These are phyloP conservation scores for Aurelia aurita complex sp. Pacific DNA, from an alignment of 30 jellyfish, hydroid and myxozoan genomes.

Conservation along the genomic window DNA sequence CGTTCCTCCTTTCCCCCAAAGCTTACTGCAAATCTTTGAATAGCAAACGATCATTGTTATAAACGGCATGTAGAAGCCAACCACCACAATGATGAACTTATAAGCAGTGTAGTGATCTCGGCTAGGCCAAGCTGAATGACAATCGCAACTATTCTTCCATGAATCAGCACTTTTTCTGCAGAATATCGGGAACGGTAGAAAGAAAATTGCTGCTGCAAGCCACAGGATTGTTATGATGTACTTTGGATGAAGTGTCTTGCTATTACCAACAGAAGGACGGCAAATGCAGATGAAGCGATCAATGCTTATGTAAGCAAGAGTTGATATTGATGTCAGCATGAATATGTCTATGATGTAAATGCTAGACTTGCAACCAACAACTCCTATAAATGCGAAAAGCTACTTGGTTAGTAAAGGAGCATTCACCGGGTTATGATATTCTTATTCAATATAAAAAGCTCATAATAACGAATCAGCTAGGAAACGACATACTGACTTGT, in stretches of 20 bases:
- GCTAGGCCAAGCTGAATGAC: constrained; percentile 34
- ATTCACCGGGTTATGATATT: too few relatives aligned
- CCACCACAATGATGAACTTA: not conserved
- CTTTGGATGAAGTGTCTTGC: not conserved
- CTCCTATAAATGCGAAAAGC: constrained; percentile 4
- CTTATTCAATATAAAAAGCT: too few relatives aligned
- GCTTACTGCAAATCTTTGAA: constrained; percentile 1
- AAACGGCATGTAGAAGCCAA: constrained; percentile 15
- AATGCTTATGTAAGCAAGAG: constrained; percentile 23
- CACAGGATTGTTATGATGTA: constrained; percentile 9
- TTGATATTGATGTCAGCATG: constrained; percentile 8
- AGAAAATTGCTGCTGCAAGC: constrained; percentile 7
- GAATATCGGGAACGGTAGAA: constrained; percentile 3
- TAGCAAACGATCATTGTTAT: constrained; percentile 23
- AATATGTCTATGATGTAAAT: constrained; percentile 4
- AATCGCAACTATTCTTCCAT: constrained; percentile 15
- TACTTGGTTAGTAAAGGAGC: too few relatives aligned
- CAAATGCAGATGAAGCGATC: constrained; percentile 44
- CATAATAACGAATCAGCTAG: too few relatives aligned
- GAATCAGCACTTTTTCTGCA: not conserved
- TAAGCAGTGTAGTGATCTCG: constrained; percentile 2
- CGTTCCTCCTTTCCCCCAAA: constrained; percentile 32
- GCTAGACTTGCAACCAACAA: constrained; percentile 40
- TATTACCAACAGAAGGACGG: not conserved
- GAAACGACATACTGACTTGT: too few relatives aligned